Evolutionary conservation across 2,888 invertebrate species (phyloP).

Genomic region (Serripes groenlandicus): DNA sequence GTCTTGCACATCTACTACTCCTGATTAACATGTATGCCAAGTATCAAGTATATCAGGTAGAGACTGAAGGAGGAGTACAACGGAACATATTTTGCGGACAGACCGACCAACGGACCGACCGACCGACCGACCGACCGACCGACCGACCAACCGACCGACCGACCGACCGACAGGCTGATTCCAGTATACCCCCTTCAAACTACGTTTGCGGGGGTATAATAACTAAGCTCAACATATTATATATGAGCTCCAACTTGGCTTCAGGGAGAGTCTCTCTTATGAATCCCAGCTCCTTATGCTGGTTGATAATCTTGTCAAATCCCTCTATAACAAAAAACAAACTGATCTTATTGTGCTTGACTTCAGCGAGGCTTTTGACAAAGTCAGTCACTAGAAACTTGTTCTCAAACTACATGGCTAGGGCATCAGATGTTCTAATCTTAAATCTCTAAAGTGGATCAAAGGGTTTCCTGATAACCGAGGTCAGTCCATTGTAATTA

Average conservation of each 20-base stretch:
- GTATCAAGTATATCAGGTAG: too few relatives aligned
- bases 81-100: too few relatives aligned
- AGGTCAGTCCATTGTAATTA: conserved; percentile 14
- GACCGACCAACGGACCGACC: too few relatives aligned
- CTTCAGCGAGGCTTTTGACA: conserved; percentile 42
- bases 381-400: conserved; percentile 35
- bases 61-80: too few relatives aligned
- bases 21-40: too few relatives aligned
- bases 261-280: conserved; percentile 23
- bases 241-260: conserved; percentile 42
- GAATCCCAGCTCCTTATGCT: conserved; percentile 31
- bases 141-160: too few relatives aligned
- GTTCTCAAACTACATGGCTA: conserved; percentile 23
- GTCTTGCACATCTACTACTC: too few relatives aligned
- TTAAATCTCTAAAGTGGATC: conserved; percentile 23
- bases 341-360: conserved; percentile 42
- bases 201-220: too few relatives aligned
- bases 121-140: too few relatives aligned
- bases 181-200: too few relatives aligned
- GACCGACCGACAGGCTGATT: too few relatives aligned
- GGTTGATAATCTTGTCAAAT: conserved; percentile 30
- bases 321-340: conserved; percentile 27
- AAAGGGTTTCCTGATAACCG: conserved; percentile 24
- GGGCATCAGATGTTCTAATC: conserved; percentile 22
- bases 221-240: too few relatives aligned